Percentiles rank a stretch among this genome's conserved stretches.
Evolutionary conservation across 2,113 vertebrate species (phyloP).

Genomic region (Peromyscus leucopus): DNA sequence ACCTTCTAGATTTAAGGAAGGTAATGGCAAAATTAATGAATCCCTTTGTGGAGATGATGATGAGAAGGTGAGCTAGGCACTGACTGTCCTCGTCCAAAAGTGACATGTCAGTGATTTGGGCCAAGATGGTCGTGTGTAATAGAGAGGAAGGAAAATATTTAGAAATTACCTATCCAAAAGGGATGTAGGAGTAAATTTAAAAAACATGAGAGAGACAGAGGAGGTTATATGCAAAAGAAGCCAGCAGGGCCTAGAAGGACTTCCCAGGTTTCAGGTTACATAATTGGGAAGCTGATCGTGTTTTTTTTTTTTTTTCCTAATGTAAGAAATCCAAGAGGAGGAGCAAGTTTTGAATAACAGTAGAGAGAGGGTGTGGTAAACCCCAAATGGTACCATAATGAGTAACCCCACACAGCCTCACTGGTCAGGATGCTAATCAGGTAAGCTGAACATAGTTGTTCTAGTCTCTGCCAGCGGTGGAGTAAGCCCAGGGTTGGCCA

Average conservation of each 20-base stretch:
- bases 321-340: background rate
- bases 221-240: background rate
- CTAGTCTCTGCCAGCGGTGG: background rate
- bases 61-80: background rate
- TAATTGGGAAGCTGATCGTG: rapidly evolving
- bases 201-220: background rate
- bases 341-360: background rate
- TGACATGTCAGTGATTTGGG: background rate
- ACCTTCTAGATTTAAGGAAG: background rate
- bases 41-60: background rate
- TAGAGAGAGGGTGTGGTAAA: background rate
- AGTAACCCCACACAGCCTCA: background rate
- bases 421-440: background rate
- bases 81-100: background rate
- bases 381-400: background rate
- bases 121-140: background rate
- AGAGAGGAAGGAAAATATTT: background rate
- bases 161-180: background rate
- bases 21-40: background rate
- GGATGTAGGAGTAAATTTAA: background rate
- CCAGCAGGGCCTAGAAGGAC: background rate
- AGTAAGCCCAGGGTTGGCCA: background rate
- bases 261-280: background rate
- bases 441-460: background rate
- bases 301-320: background rate